Evolutionary conservation across 64 coral and sea anemone genomes (phyloP).

Genomic region (Porites lutea): DNA sequence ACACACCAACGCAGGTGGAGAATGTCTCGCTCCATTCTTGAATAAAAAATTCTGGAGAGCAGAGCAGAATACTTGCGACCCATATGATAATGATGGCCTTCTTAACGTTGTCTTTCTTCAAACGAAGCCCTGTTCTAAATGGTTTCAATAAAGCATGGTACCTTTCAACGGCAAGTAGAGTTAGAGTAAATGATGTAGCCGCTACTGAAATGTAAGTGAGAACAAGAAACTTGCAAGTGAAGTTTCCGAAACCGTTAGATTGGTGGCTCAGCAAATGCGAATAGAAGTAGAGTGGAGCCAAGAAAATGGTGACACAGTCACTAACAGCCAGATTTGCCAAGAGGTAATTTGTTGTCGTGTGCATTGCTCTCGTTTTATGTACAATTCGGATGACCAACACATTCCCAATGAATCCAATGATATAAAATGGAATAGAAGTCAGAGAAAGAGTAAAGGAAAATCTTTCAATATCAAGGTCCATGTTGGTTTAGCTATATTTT

Average conservation of each 20-base stretch:
- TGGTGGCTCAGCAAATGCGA: too few species aligned
- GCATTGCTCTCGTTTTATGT: background rate
- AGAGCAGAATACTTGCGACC: background rate
- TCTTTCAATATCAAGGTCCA: too few species aligned
- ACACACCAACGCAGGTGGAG: too few species aligned
- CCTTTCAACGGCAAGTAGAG: background rate
- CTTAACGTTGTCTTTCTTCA: background rate
- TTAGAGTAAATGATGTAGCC: background rate
- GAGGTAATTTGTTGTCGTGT: slow-evolving; percentile 28
- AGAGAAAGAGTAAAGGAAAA: too few species aligned
- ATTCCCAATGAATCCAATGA: too few species aligned
- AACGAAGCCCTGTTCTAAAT: background rate
- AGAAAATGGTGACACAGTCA: slow-evolving; percentile 5
- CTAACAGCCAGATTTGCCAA: slow-evolving; percentile 22
- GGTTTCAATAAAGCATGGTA: background rate
- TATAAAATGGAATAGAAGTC: too few species aligned
- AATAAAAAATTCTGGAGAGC: too few species aligned
- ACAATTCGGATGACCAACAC: background rate
- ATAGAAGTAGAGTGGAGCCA: background rate
- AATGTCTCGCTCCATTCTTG: too few species aligned
- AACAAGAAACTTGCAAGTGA: background rate
- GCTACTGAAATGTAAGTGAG: background rate
- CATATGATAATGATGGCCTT: background rate
- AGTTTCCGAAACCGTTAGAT: background rate
- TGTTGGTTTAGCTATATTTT: too few species aligned